A percentile compares a stretch with the other conserved stretches of the same genome.
Conservation (phyloP, 1,140 invertebrate genomes). For the Eciton burchellii region DNA sequence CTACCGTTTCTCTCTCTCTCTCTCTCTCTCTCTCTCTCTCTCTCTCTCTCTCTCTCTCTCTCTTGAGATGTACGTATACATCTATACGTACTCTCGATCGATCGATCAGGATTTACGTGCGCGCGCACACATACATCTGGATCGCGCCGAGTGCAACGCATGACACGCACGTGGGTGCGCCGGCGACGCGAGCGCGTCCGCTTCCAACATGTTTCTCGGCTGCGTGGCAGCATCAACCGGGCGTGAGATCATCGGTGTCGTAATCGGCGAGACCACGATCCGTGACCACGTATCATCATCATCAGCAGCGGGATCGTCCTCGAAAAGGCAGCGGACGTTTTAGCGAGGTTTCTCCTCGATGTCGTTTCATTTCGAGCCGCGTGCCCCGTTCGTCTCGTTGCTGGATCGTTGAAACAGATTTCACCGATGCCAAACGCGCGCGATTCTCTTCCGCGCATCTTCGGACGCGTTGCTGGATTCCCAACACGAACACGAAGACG, state of each 20-base stretch:
- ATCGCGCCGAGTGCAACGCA: conserved; percentile 6
- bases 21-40: background rate
- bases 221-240: background rate
- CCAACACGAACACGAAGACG: conserved; percentile 1
- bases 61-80: too few relatives aligned
- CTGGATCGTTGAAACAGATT: too few relatives aligned
- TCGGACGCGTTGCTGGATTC: conserved; percentile 26
- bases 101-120: too few relatives aligned
- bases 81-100: too few relatives aligned
- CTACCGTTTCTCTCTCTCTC: background rate
- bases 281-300: conserved; percentile 68
- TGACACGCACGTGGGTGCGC: conserved; percentile 38
- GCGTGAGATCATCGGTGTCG: conserved; percentile 78
- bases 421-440: too few relatives aligned
- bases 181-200: background rate
- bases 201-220: too few relatives aligned
- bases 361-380: too few relatives aligned
- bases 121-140: background rate
- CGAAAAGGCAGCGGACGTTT: background rate
- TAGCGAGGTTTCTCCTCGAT: background rate
- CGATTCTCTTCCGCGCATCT: too few relatives aligned
- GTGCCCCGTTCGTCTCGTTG: too few relatives aligned
- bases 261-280: conserved; percentile 70
- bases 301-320: conserved; percentile 16
- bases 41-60: too few relatives aligned